Base-by-base conservation (phyloP, 2,113 vertebrate species). In the Muscicapa adusta region DNA sequence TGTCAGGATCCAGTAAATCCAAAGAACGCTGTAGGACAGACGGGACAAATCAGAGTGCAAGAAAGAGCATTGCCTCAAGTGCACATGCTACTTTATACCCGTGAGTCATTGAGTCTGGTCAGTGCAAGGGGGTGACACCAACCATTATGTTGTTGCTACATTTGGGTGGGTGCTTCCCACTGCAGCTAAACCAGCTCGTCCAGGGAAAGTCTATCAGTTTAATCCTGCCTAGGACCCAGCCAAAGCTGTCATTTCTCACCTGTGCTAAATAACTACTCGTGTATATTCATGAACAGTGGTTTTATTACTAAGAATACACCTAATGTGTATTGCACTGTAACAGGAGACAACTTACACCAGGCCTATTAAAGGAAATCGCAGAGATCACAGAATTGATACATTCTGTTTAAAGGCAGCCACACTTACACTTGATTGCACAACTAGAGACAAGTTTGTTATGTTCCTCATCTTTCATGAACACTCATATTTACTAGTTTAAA, bases 301-400 rank as follows among this genome's bases (percentile, higher is more conserved):
- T 83, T 93, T 93, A 92, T 87, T 92, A 74, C 79, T 93, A 94
- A 92, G 82, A 91, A 88, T 96, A 94, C 10, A 80, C 68, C 66
- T 80, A 86, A 86, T 75, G 57, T 78, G 83, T 81, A 31, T 72
- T 87, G 76, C 79, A 68, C 48, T 78, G 79, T 89, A 93, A 77
- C 83, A 72, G 65, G 53, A 94, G 93, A 94, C 95, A 95, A 86
- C 79, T 93, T 95, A 93, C 89, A 96, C 91, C 88, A 77, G 38
- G 71, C 82, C 61, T 88, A 54, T 88, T 85, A 88, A 93, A 83
- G 58, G 34, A 88, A 97, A 93, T 50, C 4, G 0, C 57, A 67
- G 63, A 92, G 88, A 95, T 91, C 85, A 96, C 71, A 93, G 93
- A 88, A 96, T 82, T 45, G 48, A 73, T 42, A 86, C 60, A 58